phyloP scores from a whole-genome alignment of 1,140 invertebrate genomes.

The Lepidostoma basale region DNA sequence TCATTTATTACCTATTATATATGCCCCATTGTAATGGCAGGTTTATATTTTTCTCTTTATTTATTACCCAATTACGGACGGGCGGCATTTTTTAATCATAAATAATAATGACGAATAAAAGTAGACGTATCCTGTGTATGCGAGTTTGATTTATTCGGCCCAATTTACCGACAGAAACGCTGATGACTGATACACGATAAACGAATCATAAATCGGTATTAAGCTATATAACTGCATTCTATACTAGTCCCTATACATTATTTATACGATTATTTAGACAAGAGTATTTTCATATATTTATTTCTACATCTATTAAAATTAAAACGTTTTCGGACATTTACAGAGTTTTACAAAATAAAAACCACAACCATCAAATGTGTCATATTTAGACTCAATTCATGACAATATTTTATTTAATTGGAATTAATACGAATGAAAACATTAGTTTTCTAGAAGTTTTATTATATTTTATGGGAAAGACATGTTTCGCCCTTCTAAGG shows the following conservation, averaged over 20 bases:
- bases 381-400: neutral
- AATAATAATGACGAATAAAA: slow-evolving; percentile 31
- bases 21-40: slow-evolving; percentile 26
- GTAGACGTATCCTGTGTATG: neutral
- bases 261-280: neutral
- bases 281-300: neutral
- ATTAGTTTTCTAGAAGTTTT: no score
- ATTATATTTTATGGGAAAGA: no score
- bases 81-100: slow-evolving; percentile 27
- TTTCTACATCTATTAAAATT: neutral
- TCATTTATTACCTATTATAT: slow-evolving; percentile 29
- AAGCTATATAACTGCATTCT: no score
- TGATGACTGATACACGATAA: slow-evolving; percentile 10
- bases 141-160: slow-evolving; percentile 24
- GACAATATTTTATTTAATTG: neutral
- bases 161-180: slow-evolving; percentile 1
- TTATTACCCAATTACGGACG: slow-evolving; percentile 28
- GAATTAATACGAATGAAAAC: no score
- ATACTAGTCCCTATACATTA: no score
- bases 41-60: slow-evolving; percentile 31
- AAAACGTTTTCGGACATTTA: neutral
- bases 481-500: no score
- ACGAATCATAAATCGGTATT: slow-evolving; percentile 20
- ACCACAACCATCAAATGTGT: no score
- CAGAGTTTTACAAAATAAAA: no score